Evolutionary conservation across 2,888 invertebrate species (phyloP), one percentile per base, ranked within the genome.

Genomic region (Cheiracanthium punctorium): DNA sequence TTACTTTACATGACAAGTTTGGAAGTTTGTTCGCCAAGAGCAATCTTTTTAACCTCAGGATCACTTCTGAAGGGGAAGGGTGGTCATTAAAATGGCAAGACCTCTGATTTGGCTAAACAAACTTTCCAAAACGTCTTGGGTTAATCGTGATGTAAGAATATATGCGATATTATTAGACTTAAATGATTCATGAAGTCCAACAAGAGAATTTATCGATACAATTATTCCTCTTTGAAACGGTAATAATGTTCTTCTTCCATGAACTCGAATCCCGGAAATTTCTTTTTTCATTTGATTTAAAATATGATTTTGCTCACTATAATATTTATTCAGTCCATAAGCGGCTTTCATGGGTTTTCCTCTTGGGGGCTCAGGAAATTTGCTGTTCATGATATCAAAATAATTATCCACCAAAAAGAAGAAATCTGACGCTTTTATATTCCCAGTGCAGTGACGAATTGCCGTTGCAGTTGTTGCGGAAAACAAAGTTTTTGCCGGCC

Each of bases 371-470:
- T 69, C 32, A 1, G 8, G n/a, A 14, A 14, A 32, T 8, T 29
- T 69, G 5, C 69, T 69, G 20, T 69, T 69, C 69, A 69, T 69
- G 10, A 69, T 32, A 20, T 69, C 69, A 69, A 69, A 69, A 69
- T 30, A n/a, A 28, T 14, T 30, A 12, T 69, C 69, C 0, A 69
- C 20, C 14, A 69, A n/a, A 30, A 28, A 8, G 0, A 69, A 69
- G 20, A 69, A 69, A 1, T 69, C 32, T 1, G 32, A 24, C 10
- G 37, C 69, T 12, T 69, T 33, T 30, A 30, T 69, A 29, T 69
- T 30, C 29, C 69, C 69, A 17, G 69, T 69, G 20, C 20, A 69
- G 8, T 20, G 5, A 12, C 20, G 30, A 0, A 69, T 32, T 8
- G 32, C 33, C 12, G 28, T 33, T 0, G 69, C 69, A n/a, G 37